phyloP scores from a whole-genome alignment of 1,140 invertebrate genomes.

The Sipha flava region DNA sequence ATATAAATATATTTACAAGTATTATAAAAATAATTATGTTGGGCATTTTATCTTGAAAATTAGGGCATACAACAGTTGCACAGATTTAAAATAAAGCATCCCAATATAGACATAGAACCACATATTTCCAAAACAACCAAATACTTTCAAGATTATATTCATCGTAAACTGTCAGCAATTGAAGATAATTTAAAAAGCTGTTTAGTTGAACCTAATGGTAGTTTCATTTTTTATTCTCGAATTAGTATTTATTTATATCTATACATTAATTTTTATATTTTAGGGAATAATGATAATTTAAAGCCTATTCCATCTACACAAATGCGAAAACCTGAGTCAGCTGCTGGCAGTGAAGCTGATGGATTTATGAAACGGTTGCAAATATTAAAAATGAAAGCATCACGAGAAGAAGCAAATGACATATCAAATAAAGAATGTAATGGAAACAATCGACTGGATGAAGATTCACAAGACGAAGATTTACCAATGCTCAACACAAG shows the following conservation, averaged over 20 bases:
- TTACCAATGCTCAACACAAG: slow-evolving; percentile 16
- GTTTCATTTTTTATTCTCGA: background rate
- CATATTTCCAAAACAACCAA: slow-evolving; percentile 81
- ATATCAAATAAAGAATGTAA: slow-evolving; percentile 2
- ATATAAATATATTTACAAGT: background rate
- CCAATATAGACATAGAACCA: slow-evolving; percentile 82
- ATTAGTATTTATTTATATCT: background rate
- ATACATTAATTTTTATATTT: background rate
- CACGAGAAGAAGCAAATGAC: background rate
- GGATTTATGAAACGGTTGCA: slow-evolving; percentile 25
- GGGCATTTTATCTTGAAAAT: slow-evolving; percentile 25
- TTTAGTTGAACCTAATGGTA: slow-evolving; percentile 25
- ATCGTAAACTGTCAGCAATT: slow-evolving; percentile 73
- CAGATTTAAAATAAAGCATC: slow-evolving; percentile 81
- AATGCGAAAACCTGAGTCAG: background rate
- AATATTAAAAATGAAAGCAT: slow-evolving; percentile 27
- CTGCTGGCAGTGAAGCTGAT: background rate
- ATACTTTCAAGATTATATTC: slow-evolving; percentile 88
- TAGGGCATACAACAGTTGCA: slow-evolving; percentile 78
- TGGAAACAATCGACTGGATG: background rate
- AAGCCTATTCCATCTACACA: background rate
- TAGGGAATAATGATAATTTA: background rate
- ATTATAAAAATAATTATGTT: background rate
- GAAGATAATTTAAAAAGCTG: slow-evolving; percentile 44
- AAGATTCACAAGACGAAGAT: slow-evolving; percentile 14